Base-by-base conservation (phyloP, 1,140 invertebrate genomes). In the Vollenhovia emeryi region DNA sequence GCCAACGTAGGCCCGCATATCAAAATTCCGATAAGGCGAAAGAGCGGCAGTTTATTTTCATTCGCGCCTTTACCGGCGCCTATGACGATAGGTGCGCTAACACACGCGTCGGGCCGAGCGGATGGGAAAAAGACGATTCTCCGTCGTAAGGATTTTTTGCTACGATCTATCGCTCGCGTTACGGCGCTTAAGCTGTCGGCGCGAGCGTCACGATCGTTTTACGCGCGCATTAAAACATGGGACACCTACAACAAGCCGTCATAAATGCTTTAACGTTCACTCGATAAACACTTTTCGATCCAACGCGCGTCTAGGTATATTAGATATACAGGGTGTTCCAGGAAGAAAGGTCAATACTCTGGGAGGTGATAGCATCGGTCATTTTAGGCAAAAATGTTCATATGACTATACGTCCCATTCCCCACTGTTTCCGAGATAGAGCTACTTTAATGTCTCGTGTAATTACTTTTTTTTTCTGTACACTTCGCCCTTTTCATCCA, bases 111-210 rank as follows among this genome's bases (percentile, higher is more conserved):
- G 18, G 11, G 9, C 1, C 24, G 36, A 68, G 6, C n/a, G 15
- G 2, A n/a, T n/a, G 18, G 18, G 43, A 64, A 57, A 73, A 82
- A 33, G 27, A 79, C 4, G 48, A 45, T 43, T 11, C 11, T 43
- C 30, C 43, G n/a, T 24, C n/a, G 40, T 73, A 45, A 73, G 73
- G 27, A 82, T 73, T 82, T 82, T 82, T 82, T 82, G 36, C n/a
- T 43, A 24, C 66, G 40, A 73, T 73, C 66, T 82, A 82, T 57
- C 66, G 50, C 27, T 45, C 78, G 50, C 66, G 50, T 73, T 82
- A 50, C 66, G 52, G 7, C 36, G 66, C 50, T 73, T 71, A 50
- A 62, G 21, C 69, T 75, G 71, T 84, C 82, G 55, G 1, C 43
- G 75, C 43, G 11, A 13, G 18, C 43, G 50, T 84, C 82, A 50